phyloP scores from a whole-genome alignment of 2,113 vertebrate genomes.

The Melospiza georgiana region DNA sequence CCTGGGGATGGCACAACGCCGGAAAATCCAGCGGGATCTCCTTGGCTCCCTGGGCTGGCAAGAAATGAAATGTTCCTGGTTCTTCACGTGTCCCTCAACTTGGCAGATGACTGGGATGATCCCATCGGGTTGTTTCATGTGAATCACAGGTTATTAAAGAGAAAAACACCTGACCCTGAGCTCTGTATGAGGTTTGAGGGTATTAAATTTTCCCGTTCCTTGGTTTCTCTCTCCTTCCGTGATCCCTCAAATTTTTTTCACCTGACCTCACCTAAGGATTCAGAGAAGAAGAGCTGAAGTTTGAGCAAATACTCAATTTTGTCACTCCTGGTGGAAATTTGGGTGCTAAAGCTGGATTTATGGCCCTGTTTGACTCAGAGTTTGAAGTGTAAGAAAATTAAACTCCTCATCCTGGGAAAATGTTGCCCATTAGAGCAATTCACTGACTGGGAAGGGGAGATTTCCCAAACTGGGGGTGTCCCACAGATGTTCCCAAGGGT shows the following conservation, averaged over 20 bases:
- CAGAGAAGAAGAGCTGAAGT: background rate
- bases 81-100: background rate
- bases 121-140: background rate
- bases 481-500: background rate
- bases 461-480: background rate
- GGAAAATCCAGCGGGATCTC: background rate
- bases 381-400: rapidly evolving
- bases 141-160: background rate
- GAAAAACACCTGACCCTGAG: background rate
- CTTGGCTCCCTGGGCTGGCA: rapidly evolving
- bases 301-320: background rate
- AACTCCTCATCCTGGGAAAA: background rate
- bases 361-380: background rate
- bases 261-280: background rate
- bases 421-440: background rate
- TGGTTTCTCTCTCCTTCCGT: background rate
- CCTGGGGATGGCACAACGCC: background rate
- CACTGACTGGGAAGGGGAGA: background rate
- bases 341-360: background rate
- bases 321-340: background rate
- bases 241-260: background rate
- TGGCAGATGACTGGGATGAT: background rate
- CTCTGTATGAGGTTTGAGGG: rapidly evolving
- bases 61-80: background rate
- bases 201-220: background rate